phyloP scores from a whole-genome alignment of 2,888 invertebrate species.

The Tinea trinotella region DNA sequence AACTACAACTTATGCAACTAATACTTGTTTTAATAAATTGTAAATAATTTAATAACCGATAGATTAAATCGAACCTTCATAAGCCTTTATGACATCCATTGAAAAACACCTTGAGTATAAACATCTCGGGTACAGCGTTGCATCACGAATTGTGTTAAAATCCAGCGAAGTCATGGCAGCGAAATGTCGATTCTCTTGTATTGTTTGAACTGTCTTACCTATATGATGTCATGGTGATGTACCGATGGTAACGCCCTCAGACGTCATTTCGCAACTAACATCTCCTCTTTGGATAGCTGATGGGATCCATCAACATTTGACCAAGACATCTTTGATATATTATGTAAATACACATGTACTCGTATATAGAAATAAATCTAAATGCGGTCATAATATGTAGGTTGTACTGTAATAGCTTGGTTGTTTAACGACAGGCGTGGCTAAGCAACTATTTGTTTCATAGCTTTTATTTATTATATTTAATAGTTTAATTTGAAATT shows the following conservation, averaged over 20 bases:
- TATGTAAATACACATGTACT: too few relatives aligned
- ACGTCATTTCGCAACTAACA: slow-evolving; percentile 44
- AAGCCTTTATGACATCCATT: slow-evolving; percentile 8
- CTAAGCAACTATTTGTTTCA: too few relatives aligned
- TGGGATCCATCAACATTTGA: too few relatives aligned
- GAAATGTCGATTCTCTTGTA: slow-evolving; percentile 56
- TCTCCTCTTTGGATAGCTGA: slow-evolving; percentile 24
- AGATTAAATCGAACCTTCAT: slow-evolving; percentile 7
- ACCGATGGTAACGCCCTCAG: slow-evolving; percentile 46
- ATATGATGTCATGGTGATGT: slow-evolving; percentile 50
- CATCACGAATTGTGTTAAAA: slow-evolving; percentile 48
- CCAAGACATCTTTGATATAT: too few relatives aligned
- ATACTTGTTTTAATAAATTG: slow-evolving; percentile 3
- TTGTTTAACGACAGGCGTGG: too few relatives aligned
- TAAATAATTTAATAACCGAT: slow-evolving; percentile 12
- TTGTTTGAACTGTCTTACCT: slow-evolving; percentile 58
- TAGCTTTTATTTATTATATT: too few relatives aligned
- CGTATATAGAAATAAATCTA: too few relatives aligned
- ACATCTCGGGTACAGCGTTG: slow-evolving; percentile 28
- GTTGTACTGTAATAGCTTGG: too few relatives aligned
- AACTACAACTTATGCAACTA: background rate
- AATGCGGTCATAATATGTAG: too few relatives aligned
- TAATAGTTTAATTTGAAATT: too few relatives aligned
- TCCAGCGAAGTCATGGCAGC: slow-evolving; percentile 48
- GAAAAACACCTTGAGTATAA: slow-evolving; percentile 17